Percentiles rank a stretch among this genome's conserved stretches.
These are phyloP conservation scores for Sarotherodon lohbergeri DNA, from an alignment of 2,113 vertebrate species.

Conservation along the genomic window DNA sequence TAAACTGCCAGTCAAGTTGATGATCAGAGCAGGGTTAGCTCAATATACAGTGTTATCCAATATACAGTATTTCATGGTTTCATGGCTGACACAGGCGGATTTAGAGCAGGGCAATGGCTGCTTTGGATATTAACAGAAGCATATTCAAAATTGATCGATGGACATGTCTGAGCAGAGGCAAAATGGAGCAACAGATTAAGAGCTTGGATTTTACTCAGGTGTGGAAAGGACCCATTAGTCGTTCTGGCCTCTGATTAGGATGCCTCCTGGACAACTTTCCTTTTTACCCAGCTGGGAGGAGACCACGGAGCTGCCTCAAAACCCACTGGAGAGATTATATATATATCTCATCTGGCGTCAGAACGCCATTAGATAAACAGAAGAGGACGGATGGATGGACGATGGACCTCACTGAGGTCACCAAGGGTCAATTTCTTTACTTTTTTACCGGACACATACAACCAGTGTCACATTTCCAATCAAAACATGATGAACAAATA, in stretches of 20 bases:
- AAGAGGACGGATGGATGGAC: not conserved
- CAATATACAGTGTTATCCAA: not conserved
- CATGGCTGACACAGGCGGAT: not conserved
- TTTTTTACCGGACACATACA: not conserved
- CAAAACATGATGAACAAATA: not conserved
- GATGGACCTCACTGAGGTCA: not conserved
- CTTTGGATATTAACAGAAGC: not conserved
- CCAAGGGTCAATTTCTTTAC: not conserved
- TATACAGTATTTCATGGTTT: slow-evolving; percentile 15
- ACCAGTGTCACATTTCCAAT: not conserved
- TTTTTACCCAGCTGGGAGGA: not conserved
- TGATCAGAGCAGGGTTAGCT: not conserved
- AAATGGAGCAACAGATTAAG: not conserved
- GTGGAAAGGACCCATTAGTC: not conserved
- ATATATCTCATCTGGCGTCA: not conserved
- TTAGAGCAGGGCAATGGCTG: not conserved
- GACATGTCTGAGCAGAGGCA: not conserved
- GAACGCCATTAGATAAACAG: not conserved
- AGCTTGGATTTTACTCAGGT: not conserved
- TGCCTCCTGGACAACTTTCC: not conserved
- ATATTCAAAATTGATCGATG: not conserved
- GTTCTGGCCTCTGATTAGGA: not conserved
- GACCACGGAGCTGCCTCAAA: not conserved
- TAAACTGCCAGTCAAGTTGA: slow-evolving; percentile 43
- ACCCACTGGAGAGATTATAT: not conserved